Percentiles rank a stretch among this genome's conserved stretches.
These are phyloP conservation scores for Drosophila erecta DNA, from an alignment of 1,140 invertebrate genomes.

Conservation along the genomic window DNA sequence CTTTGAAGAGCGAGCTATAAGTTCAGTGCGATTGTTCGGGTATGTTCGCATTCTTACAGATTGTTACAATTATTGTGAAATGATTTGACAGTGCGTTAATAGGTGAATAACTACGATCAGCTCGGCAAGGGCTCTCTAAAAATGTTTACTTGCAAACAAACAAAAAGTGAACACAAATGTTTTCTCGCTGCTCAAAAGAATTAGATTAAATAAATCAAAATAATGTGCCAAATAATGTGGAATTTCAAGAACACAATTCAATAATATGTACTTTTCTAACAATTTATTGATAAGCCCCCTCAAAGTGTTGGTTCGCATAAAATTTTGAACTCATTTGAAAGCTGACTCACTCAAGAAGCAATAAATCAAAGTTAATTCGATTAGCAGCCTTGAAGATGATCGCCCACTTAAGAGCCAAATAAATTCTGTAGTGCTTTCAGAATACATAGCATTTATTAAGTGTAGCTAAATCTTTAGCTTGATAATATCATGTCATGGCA, in stretches of 20 bases:
- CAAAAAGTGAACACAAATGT: too few species aligned
- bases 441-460: conserved; percentile 26
- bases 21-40: not conserved
- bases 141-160: too few species aligned
- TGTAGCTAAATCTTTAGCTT: conserved; percentile 17
- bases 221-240: not conserved
- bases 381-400: conserved; percentile 32
- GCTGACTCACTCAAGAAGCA: not conserved
- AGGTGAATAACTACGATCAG: too few species aligned
- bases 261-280: not conserved
- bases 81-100: not conserved
- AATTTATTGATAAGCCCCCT: not conserved
- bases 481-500: conserved; percentile 22
- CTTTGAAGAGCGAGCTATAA: conserved; percentile 12
- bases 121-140: too few species aligned
- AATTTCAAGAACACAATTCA: not conserved
- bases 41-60: not conserved
- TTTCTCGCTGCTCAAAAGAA: too few species aligned
- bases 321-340: conserved; percentile 1
- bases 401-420: conserved; percentile 33
- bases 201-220: too few species aligned
- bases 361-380: conserved; percentile 44
- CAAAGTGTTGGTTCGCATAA: not conserved
- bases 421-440: conserved; percentile 11
- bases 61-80: conserved; percentile 13